Conservation (phyloP, 2,113 vertebrate genomes). For the Oriolus oriolus region DNA sequence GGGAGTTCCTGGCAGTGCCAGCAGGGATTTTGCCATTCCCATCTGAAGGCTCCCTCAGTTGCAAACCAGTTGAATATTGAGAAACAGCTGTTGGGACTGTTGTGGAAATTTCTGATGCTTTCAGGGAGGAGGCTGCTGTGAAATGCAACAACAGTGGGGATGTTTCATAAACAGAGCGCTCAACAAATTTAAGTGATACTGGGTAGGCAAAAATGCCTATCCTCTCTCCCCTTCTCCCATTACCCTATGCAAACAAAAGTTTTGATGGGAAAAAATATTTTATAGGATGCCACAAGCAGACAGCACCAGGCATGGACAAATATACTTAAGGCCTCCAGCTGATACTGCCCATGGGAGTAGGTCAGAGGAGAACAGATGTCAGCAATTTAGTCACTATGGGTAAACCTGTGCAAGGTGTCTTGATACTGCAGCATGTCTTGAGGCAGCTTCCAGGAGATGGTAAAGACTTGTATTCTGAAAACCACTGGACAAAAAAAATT, state of each 20-base stretch:
- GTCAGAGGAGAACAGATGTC: not conserved
- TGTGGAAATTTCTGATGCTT: conserved; percentile 23
- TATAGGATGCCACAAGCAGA: not conserved
- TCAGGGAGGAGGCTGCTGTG: not conserved
- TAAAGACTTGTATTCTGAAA: not conserved
- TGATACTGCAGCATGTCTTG: not conserved
- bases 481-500: not conserved
- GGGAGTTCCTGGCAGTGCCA: not conserved
- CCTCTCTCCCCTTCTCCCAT: not conserved
- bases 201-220: not conserved
- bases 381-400: accelerated
- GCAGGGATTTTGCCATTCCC: not conserved
- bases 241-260: not conserved
- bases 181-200: not conserved
- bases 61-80: not conserved
- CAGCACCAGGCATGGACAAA: not conserved
- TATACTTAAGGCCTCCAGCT: not conserved
- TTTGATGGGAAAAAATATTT: not conserved
- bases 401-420: not conserved
- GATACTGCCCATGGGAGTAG: not conserved
- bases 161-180: not conserved
- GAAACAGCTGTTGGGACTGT: not conserved
- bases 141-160: not conserved
- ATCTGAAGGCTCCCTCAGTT: not conserved
- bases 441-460: not conserved